Percentiles rank a stretch among this genome's conserved stretches.
phyloP scores from a whole-genome alignment of 2,797 vertebrate species.

The Knipowitschia caucasica region DNA sequence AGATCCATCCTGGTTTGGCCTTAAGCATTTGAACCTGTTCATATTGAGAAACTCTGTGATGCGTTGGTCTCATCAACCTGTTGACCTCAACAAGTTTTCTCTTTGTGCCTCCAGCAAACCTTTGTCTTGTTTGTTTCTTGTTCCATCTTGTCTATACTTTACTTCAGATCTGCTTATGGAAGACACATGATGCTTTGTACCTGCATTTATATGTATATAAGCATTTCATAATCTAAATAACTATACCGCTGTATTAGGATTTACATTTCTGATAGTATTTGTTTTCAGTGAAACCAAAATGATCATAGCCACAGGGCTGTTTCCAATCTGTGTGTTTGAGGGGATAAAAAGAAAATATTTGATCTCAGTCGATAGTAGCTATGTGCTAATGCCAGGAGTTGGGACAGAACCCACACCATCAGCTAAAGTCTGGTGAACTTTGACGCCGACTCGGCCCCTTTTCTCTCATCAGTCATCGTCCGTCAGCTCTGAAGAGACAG shows the following conservation, averaged over 20 bases:
- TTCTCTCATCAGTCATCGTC: constrained; percentile 66
- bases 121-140: background rate
- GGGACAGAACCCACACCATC: constrained; percentile 32
- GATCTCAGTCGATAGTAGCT: constrained; percentile 7
- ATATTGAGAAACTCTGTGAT: background rate
- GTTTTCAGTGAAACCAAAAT: too few species aligned
- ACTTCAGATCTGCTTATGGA: too few species aligned
- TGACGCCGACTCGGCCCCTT: constrained; percentile 46
- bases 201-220: too few species aligned
- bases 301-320: too few species aligned
- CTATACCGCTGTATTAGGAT: too few species aligned
- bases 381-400: constrained; percentile 8
- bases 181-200: too few species aligned
- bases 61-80: constrained; percentile 17
- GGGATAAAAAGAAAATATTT: too few species aligned
- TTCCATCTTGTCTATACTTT: constrained; percentile 11
- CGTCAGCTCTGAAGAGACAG: constrained; percentile 56
- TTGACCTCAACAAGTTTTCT: constrained; percentile 22
- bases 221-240: too few species aligned
- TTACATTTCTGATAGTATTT: too few species aligned
- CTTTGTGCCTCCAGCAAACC: constrained; percentile 21
- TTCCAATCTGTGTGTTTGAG: too few species aligned
- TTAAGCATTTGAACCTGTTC: background rate
- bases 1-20: background rate
- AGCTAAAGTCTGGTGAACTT: constrained; percentile 36